phyloP scores from a whole-genome alignment of 2,888 invertebrate species.

The Cylindroiulus punctatus region DNA sequence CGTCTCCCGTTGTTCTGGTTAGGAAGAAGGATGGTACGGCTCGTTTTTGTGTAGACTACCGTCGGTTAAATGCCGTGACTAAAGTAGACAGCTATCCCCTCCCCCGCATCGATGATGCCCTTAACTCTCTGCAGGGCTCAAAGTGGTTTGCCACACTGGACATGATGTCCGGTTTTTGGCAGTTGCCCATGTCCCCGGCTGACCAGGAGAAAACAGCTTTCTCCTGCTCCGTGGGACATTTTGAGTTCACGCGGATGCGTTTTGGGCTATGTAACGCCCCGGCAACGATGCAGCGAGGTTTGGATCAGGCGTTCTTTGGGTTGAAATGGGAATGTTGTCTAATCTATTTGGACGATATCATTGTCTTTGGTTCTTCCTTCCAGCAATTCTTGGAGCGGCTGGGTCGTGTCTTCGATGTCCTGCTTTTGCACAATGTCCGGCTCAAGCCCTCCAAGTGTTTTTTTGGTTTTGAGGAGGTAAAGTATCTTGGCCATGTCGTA shows the following conservation, averaged over 20 bases:
- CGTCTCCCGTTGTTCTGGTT: background rate
- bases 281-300: background rate
- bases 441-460: background rate
- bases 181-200: background rate
- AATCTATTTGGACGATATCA: background rate
- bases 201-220: background rate
- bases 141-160: background rate
- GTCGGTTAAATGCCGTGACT: background rate
- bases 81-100: background rate
- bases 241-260: background rate
- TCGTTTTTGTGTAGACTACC: background rate
- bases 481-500: background rate
- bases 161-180: background rate
- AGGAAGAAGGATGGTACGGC: background rate
- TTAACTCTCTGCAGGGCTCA: background rate
- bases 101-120: background rate
- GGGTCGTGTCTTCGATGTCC: background rate
- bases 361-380: background rate
- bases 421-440: background rate
- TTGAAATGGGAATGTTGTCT: background rate
- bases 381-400: background rate
- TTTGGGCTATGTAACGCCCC: conserved; percentile 13
- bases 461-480: background rate
- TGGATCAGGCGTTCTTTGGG: background rate
- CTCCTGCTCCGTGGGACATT: background rate